Evolutionary conservation across 2,797 vertebrate genomes (phyloP), one percentile per base, ranked within the genome.

Genomic region (Yasuhikotakia modesta): DNA sequence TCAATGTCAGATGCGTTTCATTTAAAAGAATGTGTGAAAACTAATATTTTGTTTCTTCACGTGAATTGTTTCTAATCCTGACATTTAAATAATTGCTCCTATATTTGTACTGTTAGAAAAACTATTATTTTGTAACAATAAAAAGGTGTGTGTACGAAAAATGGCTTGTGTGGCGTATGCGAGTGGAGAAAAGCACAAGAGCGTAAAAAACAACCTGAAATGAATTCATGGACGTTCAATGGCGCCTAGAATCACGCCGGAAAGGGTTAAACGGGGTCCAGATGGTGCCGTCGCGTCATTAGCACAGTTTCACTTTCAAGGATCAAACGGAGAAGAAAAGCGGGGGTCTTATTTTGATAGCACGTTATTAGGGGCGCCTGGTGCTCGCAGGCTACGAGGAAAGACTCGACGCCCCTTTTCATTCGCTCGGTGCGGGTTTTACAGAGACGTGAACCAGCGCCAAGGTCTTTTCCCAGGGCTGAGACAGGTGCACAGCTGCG

Each of bases 401-500:
- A 77, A 83, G 84, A 84, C 84, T 82, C 82, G 74, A 11, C 52
- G 80, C 72, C 78, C 50, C 71, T 78, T 82, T 73, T 78, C 78
- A 79, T 79, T 83, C 84, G 84, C 79, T 77, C 30, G 45, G 63
- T 55, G 74, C 60, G 50, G 69, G 63, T 73, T 68, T 61, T 74
- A 48, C 84, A 79, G 82, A 85, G 88, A 88, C 68, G 91, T 91
- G 92, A 93, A 92, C 89, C 68, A 85, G 87, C 81, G 67, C 83
- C 45, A 70, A 81, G 82, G 86, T 71, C 83, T 86, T 89, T 93
- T 92, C 92, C 91, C 91, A 93, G 81, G 84, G 71, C 79, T 87
- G 84, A 88, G 87, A 87, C 91, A 91, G 93, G 91, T 92, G 91
- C 90, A 88, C 92, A 90, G 89, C 90, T 92, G 90, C 83, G 85